Evolutionary conservation across 2,888 invertebrate genomes (phyloP).

Genomic region (Acrobasis suavella): DNA sequence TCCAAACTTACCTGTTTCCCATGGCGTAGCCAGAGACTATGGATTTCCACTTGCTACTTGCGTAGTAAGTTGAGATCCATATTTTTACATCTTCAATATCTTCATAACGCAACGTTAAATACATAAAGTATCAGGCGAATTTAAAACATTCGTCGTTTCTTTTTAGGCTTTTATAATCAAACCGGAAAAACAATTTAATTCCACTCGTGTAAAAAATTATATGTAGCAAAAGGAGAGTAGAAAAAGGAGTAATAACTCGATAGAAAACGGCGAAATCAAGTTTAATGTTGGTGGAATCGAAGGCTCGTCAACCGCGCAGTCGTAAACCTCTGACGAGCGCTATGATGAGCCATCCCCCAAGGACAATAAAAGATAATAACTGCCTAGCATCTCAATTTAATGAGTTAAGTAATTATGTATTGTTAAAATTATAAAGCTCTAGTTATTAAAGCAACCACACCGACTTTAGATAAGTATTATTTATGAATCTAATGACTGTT

Average conservation of each 20-base stretch:
- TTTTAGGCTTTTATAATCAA: not conserved
- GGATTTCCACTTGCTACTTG: no score
- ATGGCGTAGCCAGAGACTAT: no score
- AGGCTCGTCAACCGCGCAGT: not conserved
- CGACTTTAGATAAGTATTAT: slow-evolving; percentile 7
- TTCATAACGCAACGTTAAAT: no score
- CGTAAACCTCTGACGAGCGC: slow-evolving; percentile 11
- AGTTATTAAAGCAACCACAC: not conserved
- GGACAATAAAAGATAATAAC: slow-evolving; percentile 14
- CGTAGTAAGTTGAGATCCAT: no score
- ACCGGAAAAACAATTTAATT: not conserved
- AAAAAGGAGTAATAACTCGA: slow-evolving; percentile 5
- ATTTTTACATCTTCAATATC: no score
- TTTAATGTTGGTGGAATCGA: slow-evolving; percentile 16
- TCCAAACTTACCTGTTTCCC: no score
- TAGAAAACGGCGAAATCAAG: slow-evolving; percentile 7
- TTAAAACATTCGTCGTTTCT: not conserved
- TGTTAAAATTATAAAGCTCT: slow-evolving; percentile 6
- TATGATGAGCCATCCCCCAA: not conserved
- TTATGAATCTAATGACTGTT: not conserved
- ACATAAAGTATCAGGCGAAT: not conserved
- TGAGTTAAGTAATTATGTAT: slow-evolving; percentile 11
- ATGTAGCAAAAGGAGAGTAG: not conserved
- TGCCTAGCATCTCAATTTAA: not conserved
- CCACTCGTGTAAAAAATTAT: not conserved